Conservation (phyloP, 2,113 vertebrate species). For the Candoia aspera region DNA sequence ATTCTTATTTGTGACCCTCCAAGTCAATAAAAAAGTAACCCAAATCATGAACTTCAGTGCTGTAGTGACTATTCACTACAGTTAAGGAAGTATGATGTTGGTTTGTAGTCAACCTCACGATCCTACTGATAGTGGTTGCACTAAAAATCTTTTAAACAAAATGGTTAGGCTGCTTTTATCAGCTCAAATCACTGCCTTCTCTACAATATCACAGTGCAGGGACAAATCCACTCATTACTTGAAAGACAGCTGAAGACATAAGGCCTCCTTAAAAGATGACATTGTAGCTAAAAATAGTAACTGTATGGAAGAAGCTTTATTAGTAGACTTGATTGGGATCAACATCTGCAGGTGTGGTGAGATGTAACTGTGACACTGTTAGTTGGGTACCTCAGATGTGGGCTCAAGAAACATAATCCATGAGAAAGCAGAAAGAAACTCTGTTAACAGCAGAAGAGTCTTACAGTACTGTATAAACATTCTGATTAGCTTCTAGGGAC, state of each 20-base stretch:
- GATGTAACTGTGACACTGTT: neutral
- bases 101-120: neutral
- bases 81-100: neutral
- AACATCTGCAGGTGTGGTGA: neutral
- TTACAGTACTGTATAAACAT: neutral
- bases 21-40: neutral
- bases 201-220: neutral
- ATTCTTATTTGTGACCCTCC: neutral
- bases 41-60: neutral
- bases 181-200: neutral
- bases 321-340: neutral
- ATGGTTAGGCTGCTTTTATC: neutral
- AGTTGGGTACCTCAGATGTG: neutral
- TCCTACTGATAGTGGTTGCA: too few relatives aligned
- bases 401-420: neutral
- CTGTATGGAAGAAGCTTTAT: neutral
- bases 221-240: neutral
- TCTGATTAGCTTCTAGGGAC: neutral
- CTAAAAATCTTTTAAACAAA: neutral
- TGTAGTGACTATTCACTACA: neutral
- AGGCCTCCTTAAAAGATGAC: neutral
- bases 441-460: neutral
- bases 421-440: neutral
- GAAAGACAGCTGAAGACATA: neutral
- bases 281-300: neutral